These are phyloP conservation scores for Bradysia coprophila DNA, from an alignment of 1,140 invertebrate species.

Conservation along the genomic window DNA sequence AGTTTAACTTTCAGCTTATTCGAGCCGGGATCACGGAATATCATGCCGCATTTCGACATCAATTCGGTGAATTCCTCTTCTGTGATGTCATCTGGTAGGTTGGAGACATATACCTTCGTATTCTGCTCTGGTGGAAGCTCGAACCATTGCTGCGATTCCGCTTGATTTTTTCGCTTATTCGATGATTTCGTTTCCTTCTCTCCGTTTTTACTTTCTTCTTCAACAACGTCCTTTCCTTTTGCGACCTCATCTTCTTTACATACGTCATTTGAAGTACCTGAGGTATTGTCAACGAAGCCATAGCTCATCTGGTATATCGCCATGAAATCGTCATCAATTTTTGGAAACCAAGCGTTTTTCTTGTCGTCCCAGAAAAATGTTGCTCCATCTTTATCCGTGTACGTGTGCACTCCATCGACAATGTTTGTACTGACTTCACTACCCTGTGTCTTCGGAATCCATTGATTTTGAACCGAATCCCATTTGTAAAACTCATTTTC, in stretches of 20 bases:
- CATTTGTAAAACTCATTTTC: conserved; percentile 23
- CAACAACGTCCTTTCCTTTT: conserved; percentile 4
- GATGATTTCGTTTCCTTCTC: conserved; percentile 16
- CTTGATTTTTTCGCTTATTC: conserved; percentile 25
- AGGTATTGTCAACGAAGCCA: conserved; percentile 35
- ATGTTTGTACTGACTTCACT: conserved; percentile 34
- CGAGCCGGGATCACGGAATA: conserved; percentile 68
- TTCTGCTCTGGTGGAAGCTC: conserved; percentile 82
- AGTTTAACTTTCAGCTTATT: conserved; percentile 88
- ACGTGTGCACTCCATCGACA: conserved; percentile 59
- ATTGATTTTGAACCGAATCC: conserved; percentile 19
- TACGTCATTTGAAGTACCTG: background rate
- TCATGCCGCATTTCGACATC: conserved; percentile 92
- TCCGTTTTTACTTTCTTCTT: conserved; percentile 7
- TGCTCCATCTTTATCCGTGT: conserved; percentile 75
- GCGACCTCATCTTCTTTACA: conserved; percentile 6
- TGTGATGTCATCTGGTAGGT: conserved; percentile 76
- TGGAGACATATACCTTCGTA: conserved; percentile 92
- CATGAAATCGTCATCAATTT: conserved; percentile 93
- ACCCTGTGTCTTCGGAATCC: conserved; percentile 13
- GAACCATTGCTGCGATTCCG: conserved; percentile 61
- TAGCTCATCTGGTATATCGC: conserved; percentile 92
- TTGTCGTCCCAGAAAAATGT: conserved; percentile 80
- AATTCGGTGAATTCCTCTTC: conserved; percentile 78
- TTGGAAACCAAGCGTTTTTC: conserved; percentile 91